Base-by-base conservation (phyloP, 2,888 invertebrate species). In the Strigamia maritima region DNA sequence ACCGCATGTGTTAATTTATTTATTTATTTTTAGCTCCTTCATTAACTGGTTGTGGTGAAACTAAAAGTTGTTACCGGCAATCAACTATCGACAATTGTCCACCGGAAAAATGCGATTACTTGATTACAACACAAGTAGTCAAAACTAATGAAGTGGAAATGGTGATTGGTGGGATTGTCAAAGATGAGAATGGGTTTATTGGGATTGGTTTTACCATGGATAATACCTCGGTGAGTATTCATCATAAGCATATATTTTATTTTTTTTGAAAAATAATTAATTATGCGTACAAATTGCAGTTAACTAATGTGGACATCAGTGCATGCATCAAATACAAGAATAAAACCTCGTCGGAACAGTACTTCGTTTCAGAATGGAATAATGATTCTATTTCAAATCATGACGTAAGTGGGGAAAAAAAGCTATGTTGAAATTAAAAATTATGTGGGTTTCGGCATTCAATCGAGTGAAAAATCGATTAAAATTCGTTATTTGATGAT, bases 121-220 rank as follows among this genome's bases (percentile, higher is more conserved):
- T 75, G 24, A 35, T 75, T 26, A 75, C 31, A 26, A 75, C 75
- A 8, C 12, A 26, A 22, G 31, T 26, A 14, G 31, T 10, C 19
- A 12, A 28, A 8, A 12, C 10, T 16, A 75, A 75, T 28, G 28
- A 12, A 75, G 31, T 75, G 12, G 31, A 22, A 7, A 14, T 75
- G 16, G 31, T 28, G 8, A 75, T 75, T 24, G 75, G 75, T 26
- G 75, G 75, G 12, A 12, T 75, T 12, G 28, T 75, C 12, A 22
- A 75, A 10, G 31, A 28, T 10, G 10, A 10, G 10, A 24, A 8
- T 28, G 75, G 26, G 10, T 75, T 28, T 28, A 28, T 75, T 28
- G 75, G 75, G 28, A 75, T 75, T 75, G 75, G 75, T 8, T 75
- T 75, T 22, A 75, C 75, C 8, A 10, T 75, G 75, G 75, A 75